These are phyloP conservation scores for Acromyrmex heyeri DNA, from an alignment of 1,140 invertebrate genomes.

Conservation along the genomic window DNA sequence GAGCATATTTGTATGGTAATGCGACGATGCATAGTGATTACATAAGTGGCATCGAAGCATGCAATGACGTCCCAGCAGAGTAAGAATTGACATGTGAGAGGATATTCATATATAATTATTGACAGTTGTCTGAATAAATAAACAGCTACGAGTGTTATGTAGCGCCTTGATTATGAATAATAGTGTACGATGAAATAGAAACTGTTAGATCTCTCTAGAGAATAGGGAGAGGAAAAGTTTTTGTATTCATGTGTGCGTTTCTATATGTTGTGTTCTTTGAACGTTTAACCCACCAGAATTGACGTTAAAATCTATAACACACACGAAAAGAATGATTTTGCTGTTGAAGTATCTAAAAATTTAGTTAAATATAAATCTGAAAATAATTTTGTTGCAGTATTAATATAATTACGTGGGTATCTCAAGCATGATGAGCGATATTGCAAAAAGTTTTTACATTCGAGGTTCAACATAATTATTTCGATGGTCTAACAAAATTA, in stretches of 20 bases:
- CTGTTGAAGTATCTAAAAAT: too few relatives aligned
- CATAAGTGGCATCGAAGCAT: conserved; percentile 22
- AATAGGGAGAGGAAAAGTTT: background rate
- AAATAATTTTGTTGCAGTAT: too few relatives aligned
- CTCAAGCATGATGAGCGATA: too few relatives aligned
- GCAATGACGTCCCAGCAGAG: conserved; percentile 10
- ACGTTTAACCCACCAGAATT: background rate
- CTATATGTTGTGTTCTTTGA: background rate
- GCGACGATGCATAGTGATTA: conserved; percentile 19
- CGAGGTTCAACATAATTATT: too few relatives aligned
- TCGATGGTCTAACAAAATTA: too few relatives aligned
- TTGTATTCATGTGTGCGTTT: background rate
- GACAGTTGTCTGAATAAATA: conserved; percentile 21
- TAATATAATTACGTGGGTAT: too few relatives aligned
- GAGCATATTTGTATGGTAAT: conserved; percentile 8
- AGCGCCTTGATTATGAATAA: conserved; percentile 17
- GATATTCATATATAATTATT: conserved; percentile 42
- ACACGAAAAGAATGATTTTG: too few relatives aligned
- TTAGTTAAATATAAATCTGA: too few relatives aligned
- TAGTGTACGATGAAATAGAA: background rate
- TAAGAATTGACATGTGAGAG: conserved; percentile 26
- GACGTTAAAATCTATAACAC: too few relatives aligned
- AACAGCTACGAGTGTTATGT: background rate
- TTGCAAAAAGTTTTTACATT: too few relatives aligned
- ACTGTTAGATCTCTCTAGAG: background rate